Base-by-base conservation (phyloP, 2,888 invertebrate species). In the Ormia ochracea region DNA sequence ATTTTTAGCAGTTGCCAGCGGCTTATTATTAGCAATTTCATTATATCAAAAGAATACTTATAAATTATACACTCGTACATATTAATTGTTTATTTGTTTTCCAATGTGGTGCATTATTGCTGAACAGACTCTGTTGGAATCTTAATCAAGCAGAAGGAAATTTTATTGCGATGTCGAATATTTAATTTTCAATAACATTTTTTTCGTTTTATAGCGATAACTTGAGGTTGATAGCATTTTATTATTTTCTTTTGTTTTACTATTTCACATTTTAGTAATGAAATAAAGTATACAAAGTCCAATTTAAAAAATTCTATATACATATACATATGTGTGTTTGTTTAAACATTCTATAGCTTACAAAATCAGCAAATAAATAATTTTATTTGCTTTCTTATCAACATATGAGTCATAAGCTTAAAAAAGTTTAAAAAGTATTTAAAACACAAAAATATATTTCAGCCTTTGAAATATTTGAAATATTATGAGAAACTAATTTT, bases 201-300 rank as follows among this genome's bases (percentile, higher is more conserved):
- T 38, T 26, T 12, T 21, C 10, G 14, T 21, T 3, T 33, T 23
- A 23, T 59, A 19, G 58, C 56, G 59, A 72, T 72, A 52, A 72
- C 28, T 10, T 28, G 14, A 38, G 38, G n/a, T 69, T 19, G 38
- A 59, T 14, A 3, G 12, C 10, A n/a, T 41, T 2, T 50, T 65
- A 0, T 58, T 48, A 23, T 26, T n/a, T 48, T 38, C 38, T 14
- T 48, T 52, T 36, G 26, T 38, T 59, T 48, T 10, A 38, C 33
- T 68, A 23, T 28, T 52, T 52, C 52, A 31, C 19, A 52, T 38
- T 66, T 52, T 28, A 48, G 14, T 52, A 19, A 36, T n/a, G n/a
- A 28, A 41, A 33, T 50, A 31, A 58, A 23, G 17, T 4, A 48
- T 17, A 38, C 76, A 76, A 76, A 76, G 76, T 76, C 61, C 69